Percentiles rank a stretch among this genome's conserved stretches.
phyloP scores from a whole-genome alignment of 1,140 invertebrate genomes.

The Polypedilum vanderplanki region DNA sequence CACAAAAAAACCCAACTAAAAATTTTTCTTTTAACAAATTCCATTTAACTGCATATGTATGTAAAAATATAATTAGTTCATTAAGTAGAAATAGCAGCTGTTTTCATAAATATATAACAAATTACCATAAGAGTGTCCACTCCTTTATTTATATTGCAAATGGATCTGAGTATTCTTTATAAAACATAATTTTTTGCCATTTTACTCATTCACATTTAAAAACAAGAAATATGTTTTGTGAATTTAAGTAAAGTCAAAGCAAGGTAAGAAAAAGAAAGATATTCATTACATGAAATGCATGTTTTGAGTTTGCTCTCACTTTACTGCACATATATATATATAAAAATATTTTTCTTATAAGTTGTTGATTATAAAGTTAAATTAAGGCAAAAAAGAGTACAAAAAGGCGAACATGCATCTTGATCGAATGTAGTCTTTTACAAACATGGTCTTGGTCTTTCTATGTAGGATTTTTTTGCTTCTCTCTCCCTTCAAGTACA shows the following conservation, averaged over 20 bases:
- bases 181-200: no score
- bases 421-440: not conserved
- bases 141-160: no score
- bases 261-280: not conserved
- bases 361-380: conserved; percentile 14
- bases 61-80: no score
- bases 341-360: not conserved
- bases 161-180: no score
- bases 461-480: not conserved
- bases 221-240: conserved; percentile 10
- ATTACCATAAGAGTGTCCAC: no score
- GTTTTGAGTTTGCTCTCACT: not conserved
- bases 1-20: no score
- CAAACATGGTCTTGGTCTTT: not conserved
- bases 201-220: no score
- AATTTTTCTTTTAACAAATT: no score
- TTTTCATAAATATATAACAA: no score
- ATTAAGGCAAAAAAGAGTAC: not conserved
- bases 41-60: no score
- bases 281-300: not conserved
- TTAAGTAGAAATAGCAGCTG: no score
- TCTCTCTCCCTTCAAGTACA: not conserved
- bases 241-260: not conserved
- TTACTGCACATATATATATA: no score
- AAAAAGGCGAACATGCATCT: not conserved